Conservation (phyloP, 2,797 vertebrate genomes). For the Leontocebus nigricollis region DNA sequence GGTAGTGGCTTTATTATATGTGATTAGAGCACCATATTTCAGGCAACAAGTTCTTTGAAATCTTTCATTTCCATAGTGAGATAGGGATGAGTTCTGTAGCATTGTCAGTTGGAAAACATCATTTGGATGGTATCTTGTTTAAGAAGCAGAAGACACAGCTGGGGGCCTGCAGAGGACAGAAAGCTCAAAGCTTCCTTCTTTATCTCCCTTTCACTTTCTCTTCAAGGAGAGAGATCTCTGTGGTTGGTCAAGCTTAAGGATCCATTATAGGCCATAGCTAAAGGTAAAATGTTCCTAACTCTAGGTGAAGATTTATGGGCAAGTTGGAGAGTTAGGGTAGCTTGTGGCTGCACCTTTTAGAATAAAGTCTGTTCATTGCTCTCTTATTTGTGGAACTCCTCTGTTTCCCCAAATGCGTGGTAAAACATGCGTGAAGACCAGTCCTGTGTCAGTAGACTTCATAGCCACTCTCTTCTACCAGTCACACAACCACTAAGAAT, state of each 20-base stretch:
- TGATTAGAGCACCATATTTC: neutral
- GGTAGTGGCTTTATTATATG: neutral
- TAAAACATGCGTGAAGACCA: neutral
- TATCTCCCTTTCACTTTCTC: neutral
- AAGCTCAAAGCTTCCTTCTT: neutral
- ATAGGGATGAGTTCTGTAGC: neutral
- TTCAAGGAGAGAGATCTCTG: neutral
- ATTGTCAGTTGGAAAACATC: neutral
- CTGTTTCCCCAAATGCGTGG: neutral
- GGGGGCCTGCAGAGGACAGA: neutral
- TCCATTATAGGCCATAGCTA: neutral
- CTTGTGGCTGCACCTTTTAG: neutral
- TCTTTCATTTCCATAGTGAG: neutral
- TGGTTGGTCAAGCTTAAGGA: neutral
- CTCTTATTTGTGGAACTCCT: neutral
- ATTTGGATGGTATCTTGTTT: neutral
- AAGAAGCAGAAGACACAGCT: neutral
- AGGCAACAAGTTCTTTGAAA: neutral
- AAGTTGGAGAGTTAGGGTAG: neutral
- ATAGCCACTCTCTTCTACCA: neutral
- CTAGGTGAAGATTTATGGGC: neutral
- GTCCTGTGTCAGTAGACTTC: neutral
- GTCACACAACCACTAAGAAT: neutral
- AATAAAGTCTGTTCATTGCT: constrained; percentile 1
- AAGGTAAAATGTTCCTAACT: neutral